Evolutionary conservation across 23 tunicate genomes (phyloP), one percentile per base, ranked within the genome.

Genomic region (Trididemnum nubilum): DNA sequence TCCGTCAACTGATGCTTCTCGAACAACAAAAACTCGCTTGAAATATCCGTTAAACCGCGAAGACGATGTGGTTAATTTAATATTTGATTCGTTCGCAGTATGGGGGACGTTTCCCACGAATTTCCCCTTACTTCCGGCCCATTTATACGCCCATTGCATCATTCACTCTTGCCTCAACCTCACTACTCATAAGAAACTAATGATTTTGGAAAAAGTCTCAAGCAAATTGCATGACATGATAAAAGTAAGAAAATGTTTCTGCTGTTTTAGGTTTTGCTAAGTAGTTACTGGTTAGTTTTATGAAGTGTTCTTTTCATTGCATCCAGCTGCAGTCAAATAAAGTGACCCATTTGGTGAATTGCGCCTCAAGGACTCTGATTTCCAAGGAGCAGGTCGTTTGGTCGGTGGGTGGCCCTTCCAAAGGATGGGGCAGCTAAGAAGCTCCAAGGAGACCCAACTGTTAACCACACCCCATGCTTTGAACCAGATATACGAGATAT

Each of bases 81-180:
- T 85, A 24, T 85, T 85, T 49, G 32, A 64, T 29, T 69, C 82
- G 25, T 71, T 79, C 23, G 26, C 39, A 12, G 76, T 63, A 22
- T 78, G 78, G 78, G 30, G 31, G 5, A 73, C 57, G 2, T 38
- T 73, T 38, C 78, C 78, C 3, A 24, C 7, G 32, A 64, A 85
- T 0, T 38, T 58, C 64, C 71, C 66, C 26, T 36, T 85, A 64
- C 39, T 82, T 25, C 88, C 88, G 27, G 88, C 82, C 22, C 0
- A 49, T 22, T 36, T 77, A 31, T 30, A 76, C 2, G 36, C 36
- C 24, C 88, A 85, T 36, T 85, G 88, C 60, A 59, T 85, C 36
- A 57, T 60, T 25, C 88, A 85, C 31, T 64, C 82, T 26, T 76
- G 88, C 51, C 37, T 85, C 44, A 85, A 85, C 59, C 57, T 85